A percentile compares a stretch with the other conserved stretches of the same genome.
phyloP scores from a whole-genome alignment of 2,113 vertebrate species.

The Gobius niger region DNA sequence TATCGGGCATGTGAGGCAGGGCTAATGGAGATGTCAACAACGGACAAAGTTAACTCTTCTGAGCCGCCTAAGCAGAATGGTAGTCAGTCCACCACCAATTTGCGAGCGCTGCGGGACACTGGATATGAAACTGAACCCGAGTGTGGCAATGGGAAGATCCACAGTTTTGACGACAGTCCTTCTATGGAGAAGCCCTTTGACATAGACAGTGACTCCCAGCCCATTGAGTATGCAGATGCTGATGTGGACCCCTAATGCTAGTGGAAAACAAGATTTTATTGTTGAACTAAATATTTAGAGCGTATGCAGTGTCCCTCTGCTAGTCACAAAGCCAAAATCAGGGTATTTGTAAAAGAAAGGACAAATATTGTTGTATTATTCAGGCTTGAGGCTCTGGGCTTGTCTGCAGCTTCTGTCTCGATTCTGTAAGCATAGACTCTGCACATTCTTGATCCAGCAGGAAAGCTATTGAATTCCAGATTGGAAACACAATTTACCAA shows the following conservation, averaged over 20 bases:
- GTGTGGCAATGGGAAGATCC: constrained; percentile 80
- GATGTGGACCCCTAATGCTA: constrained; percentile 58
- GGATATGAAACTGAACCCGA: constrained; percentile 93
- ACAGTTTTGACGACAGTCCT: constrained; percentile 63
- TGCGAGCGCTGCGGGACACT: constrained; percentile 83
- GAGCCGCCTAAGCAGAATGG: constrained; percentile 76
- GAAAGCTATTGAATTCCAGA: constrained; percentile 89
- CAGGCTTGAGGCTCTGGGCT: constrained; percentile 8
- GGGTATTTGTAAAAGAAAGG: background rate
- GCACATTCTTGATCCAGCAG: constrained; percentile 57
- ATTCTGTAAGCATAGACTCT: constrained; percentile 22
- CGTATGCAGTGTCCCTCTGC: background rate
- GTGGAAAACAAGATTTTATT: background rate
- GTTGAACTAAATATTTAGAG: background rate
- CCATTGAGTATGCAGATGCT: constrained; percentile 86
- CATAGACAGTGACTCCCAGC: constrained; percentile 86
- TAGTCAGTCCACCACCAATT: constrained; percentile 68
- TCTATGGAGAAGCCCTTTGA: constrained; percentile 86
- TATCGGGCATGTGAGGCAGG: constrained; percentile 88
- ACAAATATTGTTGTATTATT: no score
- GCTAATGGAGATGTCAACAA: constrained; percentile 75
- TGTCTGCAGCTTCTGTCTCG: constrained; percentile 25
- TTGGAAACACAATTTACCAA: constrained; percentile 99
- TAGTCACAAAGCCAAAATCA: background rate
- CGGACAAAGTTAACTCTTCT: constrained; percentile 80